A percentile compares a stretch with the other conserved stretches of the same genome.
phyloP scores from a whole-genome alignment of 2,888 invertebrate species.

The Diaphora mendica region DNA sequence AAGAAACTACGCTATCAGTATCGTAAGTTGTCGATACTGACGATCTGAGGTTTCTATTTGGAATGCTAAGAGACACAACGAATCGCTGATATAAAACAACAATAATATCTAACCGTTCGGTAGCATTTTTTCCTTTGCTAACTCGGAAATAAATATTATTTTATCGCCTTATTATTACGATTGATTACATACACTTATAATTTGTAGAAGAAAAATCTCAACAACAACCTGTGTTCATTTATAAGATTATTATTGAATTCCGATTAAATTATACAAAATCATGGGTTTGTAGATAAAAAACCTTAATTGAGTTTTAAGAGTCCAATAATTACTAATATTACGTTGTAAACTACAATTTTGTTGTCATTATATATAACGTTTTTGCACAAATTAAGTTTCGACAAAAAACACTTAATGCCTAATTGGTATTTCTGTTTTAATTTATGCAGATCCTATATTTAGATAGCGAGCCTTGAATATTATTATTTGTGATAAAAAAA shows the following conservation, averaged over 20 bases:
- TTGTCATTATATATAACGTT: conserved; percentile 2
- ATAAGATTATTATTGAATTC: not conserved
- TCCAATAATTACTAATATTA: conserved; percentile 1
- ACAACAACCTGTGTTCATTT: not conserved
- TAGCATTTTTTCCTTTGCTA: not conserved
- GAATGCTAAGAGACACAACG: not conserved
- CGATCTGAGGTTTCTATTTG: no score
- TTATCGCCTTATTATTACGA: not conserved
- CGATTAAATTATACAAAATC: not conserved
- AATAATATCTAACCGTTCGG: not conserved
- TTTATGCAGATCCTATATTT: not conserved
- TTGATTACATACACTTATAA: not conserved
- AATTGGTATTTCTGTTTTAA: not conserved
- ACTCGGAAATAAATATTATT: not conserved
- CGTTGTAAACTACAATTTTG: not conserved
- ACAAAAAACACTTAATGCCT: not conserved
- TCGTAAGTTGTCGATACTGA: no score
- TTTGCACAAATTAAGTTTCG: not conserved
- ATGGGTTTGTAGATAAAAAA: not conserved
- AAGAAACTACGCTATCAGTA: no score
- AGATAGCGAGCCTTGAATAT: not conserved
- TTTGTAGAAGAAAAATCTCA: not conserved
- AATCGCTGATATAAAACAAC: not conserved
- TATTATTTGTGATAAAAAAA: not conserved
- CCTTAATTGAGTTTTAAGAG: conserved; percentile 1